A percentile compares a stretch with the other conserved stretches of the same genome.
Conservation (phyloP, 2,113 vertebrate genomes). For the Takifugu bimaculatus region DNA sequence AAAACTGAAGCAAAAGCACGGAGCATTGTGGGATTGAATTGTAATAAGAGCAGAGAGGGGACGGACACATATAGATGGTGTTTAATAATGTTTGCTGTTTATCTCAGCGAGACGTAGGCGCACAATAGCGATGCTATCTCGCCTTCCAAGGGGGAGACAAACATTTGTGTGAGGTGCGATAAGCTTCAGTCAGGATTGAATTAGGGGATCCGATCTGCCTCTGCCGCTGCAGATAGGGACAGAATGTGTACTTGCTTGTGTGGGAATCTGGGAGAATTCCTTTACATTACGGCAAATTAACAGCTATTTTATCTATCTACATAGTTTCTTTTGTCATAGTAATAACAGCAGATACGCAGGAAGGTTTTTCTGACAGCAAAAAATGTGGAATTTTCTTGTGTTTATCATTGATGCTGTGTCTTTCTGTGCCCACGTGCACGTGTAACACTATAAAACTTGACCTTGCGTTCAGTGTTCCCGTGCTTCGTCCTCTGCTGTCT, state of each 20-base stretch:
- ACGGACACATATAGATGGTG: slow-evolving; percentile 44
- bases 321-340: neutral
- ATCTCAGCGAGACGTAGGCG: slow-evolving; percentile 53
- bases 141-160: slow-evolving; percentile 15
- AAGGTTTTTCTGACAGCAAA: neutral
- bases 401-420: too few relatives aligned
- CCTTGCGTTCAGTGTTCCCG: slow-evolving; percentile 13
- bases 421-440: neutral
- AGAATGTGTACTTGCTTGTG: slow-evolving; percentile 24
- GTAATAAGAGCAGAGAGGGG: slow-evolving; percentile 39
- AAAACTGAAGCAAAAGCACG: neutral
- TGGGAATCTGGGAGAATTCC: neutral
- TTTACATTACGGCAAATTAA: neutral
- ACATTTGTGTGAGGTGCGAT: slow-evolving; percentile 49
- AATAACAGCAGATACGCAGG: too few relatives aligned
- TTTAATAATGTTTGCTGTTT: slow-evolving; percentile 66
- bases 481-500: slow-evolving; percentile 42
- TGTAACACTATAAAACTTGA: neutral
- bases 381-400: neutral
- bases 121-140: slow-evolving; percentile 61
- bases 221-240: slow-evolving; percentile 24
- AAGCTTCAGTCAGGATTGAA: slow-evolving; percentile 59
- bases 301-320: neutral
- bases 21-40: slow-evolving; percentile 21
- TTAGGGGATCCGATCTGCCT: slow-evolving; percentile 53